Base-by-base conservation (phyloP, 1,140 invertebrate species). In the Meloidogyne chitwoodi region DNA sequence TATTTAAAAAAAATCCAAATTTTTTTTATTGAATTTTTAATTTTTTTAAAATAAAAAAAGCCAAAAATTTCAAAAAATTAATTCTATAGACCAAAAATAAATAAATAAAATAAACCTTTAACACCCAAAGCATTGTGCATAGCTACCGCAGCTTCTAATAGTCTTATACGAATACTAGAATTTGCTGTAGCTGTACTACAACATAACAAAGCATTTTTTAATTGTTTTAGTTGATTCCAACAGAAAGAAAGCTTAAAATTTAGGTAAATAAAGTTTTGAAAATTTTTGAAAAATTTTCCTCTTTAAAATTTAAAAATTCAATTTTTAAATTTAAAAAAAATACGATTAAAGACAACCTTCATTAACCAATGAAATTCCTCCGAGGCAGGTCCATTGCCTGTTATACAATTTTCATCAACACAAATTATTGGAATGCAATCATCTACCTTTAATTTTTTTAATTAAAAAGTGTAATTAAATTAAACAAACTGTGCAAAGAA, bases 401-500 rank as follows among this genome's bases (percentile, higher is more conserved):
- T 38, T 12, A 34, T 69, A 19, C 31, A 62, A 31, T 63, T 67
- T 88, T 98, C 96, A 88, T 98, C 95, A n/a, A 98, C 92, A 89
- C 97, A 94, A 79, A 98, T 93, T 38, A 96, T 93, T 4, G 96
- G 96, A 61, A 97, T 89, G 87, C 94, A 94, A 80, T 98, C 95
- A 89, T 98, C 95, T 85, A 93, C 74, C 74, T 74, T 27, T 22
- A 74, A 68, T 38, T 11, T 67, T 19, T n/a, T 44, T n/a, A 63
- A 71, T n/a, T 38, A 34, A 6, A 31, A 22, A 38, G 24, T 19
- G 16, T 65, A 8, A 29, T 74, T 12, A 62, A 63, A 29, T 44
- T 1, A 56, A 62, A 26, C 27, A 66, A 34, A 74, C 94, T 2
- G 95, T 98, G 16, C 96, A 93, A 69, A 98, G 89, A 41, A 98